Evolutionary conservation across 2,888 invertebrate genomes (phyloP), one percentile per base, ranked within the genome.

Genomic region (Pemphredon lugubris): DNA sequence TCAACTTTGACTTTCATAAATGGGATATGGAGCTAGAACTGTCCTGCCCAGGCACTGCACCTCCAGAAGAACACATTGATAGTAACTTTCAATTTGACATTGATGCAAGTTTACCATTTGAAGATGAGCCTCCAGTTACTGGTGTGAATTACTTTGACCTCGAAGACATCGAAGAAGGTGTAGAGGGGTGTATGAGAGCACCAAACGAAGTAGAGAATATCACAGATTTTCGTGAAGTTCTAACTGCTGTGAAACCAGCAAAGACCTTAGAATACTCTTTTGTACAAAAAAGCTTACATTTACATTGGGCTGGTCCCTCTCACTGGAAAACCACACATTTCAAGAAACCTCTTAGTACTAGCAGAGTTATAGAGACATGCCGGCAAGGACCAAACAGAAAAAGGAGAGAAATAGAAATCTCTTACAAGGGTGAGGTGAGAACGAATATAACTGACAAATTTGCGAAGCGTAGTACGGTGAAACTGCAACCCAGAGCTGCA

Each of bases 11-110:
- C 23, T 93, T 94, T 54, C 91, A 89, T 57, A 91, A 91, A 67
- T 94, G 93, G 93, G 92, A 92, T 21, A 91, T 91, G 0, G 91
- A 92, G n/a, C n/a, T n/a, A n/a, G n/a, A n/a, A n/a, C n/a, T n/a
- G n/a, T n/a, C n/a, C n/a, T n/a, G n/a, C n/a, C n/a, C n/a, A n/a
- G n/a, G n/a, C n/a, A n/a, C n/a, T n/a, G n/a, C n/a, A n/a, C n/a
- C n/a, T n/a, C n/a, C n/a, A n/a, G n/a, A n/a, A n/a, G n/a, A n/a
- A n/a, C n/a, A n/a, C n/a, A n/a, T n/a, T n/a, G n/a, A 26, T 5
- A 26, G 26, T 26, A 34, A n/a, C 1, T 82, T 83, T 58, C 82
- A 83, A n/a, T 88, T 88, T 59, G 85, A 89, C 60, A 55, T 85
- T 0, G 80, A 89, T 55, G 87, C 85, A n/a, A 81, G 79, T 42